Conservation (phyloP, 2,888 invertebrate species). For the Cheilosia scutellata region DNA sequence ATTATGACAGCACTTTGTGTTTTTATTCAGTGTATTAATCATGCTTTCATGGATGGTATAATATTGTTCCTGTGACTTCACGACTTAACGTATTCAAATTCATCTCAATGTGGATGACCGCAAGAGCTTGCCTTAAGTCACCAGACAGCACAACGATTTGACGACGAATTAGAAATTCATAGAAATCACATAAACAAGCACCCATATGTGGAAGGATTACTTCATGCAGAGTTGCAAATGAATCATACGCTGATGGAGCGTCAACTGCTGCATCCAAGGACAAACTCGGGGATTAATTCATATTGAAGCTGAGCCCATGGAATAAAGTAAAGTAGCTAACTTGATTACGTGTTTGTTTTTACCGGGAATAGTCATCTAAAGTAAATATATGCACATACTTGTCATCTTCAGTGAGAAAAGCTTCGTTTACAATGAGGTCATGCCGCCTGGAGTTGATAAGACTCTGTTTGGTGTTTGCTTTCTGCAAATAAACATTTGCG, state of each 20-base stretch:
- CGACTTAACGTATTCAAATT: not conserved
- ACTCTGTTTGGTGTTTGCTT: not conserved
- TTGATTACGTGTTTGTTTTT: not conserved
- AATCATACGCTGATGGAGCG: not conserved
- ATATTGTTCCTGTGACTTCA: not conserved
- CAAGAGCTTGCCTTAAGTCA: not conserved
- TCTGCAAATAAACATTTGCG: not conserved
- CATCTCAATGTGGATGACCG: not conserved
- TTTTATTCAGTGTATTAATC: not conserved
- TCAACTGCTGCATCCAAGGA: not conserved
- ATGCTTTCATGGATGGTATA: not conserved
- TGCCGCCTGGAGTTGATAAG: not conserved
- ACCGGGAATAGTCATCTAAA: not conserved
- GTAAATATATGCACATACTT: not conserved
- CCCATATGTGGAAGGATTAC: not conserved
- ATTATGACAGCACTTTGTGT: not conserved
- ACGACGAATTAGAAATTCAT: not conserved
- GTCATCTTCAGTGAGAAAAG: conserved; percentile 1
- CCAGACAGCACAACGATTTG: not conserved
- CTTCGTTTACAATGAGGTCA: conserved; percentile 4
- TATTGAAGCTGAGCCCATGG: not conserved
- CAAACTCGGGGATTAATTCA: not conserved
- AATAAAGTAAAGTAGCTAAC: not conserved
- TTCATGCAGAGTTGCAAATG: not conserved
- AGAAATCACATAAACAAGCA: not conserved